These are phyloP conservation scores for Mallotus villosus DNA, from an alignment of 2,797 vertebrate species.

Conservation along the genomic window DNA sequence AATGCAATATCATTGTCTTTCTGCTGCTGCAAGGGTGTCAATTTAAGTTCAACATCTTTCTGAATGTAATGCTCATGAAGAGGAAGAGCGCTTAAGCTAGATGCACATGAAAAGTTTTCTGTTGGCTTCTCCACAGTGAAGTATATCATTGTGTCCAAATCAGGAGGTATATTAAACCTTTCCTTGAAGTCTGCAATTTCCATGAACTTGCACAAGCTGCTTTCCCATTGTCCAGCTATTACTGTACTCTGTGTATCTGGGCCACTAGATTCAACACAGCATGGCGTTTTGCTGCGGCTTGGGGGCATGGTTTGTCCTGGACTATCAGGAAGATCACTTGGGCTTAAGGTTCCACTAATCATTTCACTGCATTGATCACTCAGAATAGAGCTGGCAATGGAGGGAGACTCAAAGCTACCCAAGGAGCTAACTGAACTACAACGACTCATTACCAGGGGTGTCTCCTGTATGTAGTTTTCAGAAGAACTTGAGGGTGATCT, in stretches of 20 bases:
- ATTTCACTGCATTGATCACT: slow-evolving; percentile 98
- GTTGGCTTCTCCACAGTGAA: slow-evolving; percentile 98
- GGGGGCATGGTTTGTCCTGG: slow-evolving; percentile 98
- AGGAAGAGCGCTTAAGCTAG: slow-evolving; percentile 93
- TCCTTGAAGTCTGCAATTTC: slow-evolving; percentile 95
- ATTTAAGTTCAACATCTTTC: slow-evolving; percentile 95
- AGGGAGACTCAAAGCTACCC: slow-evolving; percentile 94
- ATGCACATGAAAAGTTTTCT: slow-evolving; percentile 99
- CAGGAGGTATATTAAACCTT: slow-evolving; percentile 89
- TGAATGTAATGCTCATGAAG: slow-evolving; percentile 96
- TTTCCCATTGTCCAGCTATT: slow-evolving; percentile 91
- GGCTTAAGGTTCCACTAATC: slow-evolving; percentile 95
- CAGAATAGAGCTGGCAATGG: slow-evolving; percentile 96
- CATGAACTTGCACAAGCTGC: slow-evolving; percentile 90
- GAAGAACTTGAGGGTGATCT: slow-evolving; percentile 95
- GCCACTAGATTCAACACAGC: slow-evolving; percentile 76
- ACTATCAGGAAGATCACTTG: slow-evolving; percentile 96
- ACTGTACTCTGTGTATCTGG: slow-evolving; percentile 81
- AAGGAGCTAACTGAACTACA: slow-evolving; percentile 98
- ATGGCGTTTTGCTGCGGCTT: slow-evolving; percentile 96
- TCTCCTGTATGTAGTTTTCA: slow-evolving; percentile 97
- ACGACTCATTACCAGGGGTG: slow-evolving; percentile 93
- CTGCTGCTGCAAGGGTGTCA: slow-evolving; percentile 88
- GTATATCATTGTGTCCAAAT: slow-evolving; percentile 94
- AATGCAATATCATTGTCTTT: slow-evolving; percentile 76